Evolutionary conservation across 2,888 invertebrate genomes (phyloP), one percentile per base, ranked within the genome.

Genomic region (Falcaria lacertinaria): DNA sequence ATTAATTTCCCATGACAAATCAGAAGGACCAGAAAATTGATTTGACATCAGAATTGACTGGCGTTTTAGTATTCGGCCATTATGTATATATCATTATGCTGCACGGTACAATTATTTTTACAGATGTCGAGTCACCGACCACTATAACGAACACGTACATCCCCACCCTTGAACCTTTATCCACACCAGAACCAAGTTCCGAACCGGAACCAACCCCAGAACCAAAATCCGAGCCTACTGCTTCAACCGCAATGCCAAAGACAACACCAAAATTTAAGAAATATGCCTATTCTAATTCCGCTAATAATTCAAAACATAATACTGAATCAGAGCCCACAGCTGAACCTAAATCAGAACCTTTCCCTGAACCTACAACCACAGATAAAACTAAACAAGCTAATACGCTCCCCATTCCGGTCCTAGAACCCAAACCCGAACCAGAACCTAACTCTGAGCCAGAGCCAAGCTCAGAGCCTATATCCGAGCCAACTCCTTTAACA

Each of bases 111-210:
- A 65, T 81, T 81, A 60, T 84, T 80, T 84, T 85, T 88, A 59
- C 89, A 89, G 89, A 86, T 86, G 67, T 70, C 75, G 83, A 78
- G 68, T 72, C 79, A 57, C 68, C 92, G 7, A 88, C 91, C 54
- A 50, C 67, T 64, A 63, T 70, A 57, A 48, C 42, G 45, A 22
- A 53, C 40, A 49, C 47, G 54, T 36, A 50, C 13, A 69, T 73
- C 52, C 54, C 69, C 39, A 51, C 70, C 46, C 60, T 60, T 13
- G 37, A 37, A 39, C 53, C 64, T 0, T 40, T 54, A 42, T 41
- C 65, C 1, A 62, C 15, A 55, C 52, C 53, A 51, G 45, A 47
- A 52, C 25, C 37, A 57, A 52, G 51, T 43, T 52, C 60, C 7
- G 56, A 65, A 39, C 42, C 67, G 0, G 57, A 68, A 50, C 47